Evolutionary conservation across 2,888 invertebrate species (phyloP).

Genomic region (Iphiclides podalirius): DNA sequence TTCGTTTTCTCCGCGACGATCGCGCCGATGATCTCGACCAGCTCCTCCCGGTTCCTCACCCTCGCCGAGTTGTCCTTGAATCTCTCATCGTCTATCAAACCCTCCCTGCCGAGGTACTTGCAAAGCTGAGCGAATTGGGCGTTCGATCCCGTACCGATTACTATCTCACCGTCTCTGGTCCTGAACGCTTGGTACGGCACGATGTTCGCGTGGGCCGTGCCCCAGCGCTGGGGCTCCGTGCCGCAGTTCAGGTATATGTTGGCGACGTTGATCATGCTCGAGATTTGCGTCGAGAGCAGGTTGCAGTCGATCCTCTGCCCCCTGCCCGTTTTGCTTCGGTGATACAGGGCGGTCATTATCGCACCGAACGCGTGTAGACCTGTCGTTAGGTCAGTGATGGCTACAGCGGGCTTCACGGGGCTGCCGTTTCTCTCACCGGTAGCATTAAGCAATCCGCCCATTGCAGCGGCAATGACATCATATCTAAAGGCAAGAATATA

Average conservation of each 20-base stretch:
- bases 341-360: constrained; percentile 92
- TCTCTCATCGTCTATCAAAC: constrained; percentile 81
- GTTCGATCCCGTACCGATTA: constrained; percentile 93
- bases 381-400: constrained; percentile 95
- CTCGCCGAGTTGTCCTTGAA: constrained; percentile 87
- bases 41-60: constrained; percentile 86
- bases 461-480: constrained; percentile 96
- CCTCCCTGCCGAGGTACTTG: constrained; percentile 77
- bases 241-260: constrained; percentile 94
- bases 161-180: constrained; percentile 90
- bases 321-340: constrained; percentile 86
- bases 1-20: constrained; percentile 82
- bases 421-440: constrained; percentile 92
- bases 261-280: constrained; percentile 92
- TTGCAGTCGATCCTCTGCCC: constrained; percentile 97
- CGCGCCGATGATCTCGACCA: constrained; percentile 82
- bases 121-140: constrained; percentile 88
- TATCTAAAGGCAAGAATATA: too few species aligned
- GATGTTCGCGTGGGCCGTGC: constrained; percentile 96
- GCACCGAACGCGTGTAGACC: constrained; percentile 97
- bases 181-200: constrained; percentile 96
- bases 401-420: constrained; percentile 95
- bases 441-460: constrained; percentile 93
- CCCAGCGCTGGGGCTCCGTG: constrained; percentile 88
- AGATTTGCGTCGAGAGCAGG: constrained; percentile 94